These are phyloP conservation scores for Keiferia lycopersicella DNA, from an alignment of 2,888 invertebrate genomes.

Conservation along the genomic window DNA sequence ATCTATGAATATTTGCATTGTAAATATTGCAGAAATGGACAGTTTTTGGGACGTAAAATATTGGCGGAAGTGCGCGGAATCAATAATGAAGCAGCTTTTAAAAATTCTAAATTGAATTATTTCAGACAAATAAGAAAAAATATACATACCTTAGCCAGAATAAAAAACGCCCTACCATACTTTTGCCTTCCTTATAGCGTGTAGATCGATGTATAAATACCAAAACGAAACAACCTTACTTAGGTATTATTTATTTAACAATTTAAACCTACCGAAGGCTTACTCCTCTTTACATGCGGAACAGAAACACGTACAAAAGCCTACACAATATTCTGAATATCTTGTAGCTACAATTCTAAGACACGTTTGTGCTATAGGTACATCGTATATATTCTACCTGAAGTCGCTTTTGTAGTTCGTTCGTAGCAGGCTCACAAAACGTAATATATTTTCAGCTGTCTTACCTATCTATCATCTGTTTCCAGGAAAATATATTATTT, in stretches of 20 bases:
- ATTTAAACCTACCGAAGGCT: too few species aligned
- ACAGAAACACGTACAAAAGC: neutral
- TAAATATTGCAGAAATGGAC: neutral
- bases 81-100: neutral
- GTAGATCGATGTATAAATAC: too few species aligned
- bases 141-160: too few species aligned
- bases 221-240: too few species aligned
- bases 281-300: neutral
- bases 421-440: neutral
- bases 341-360: neutral
- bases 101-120: too few species aligned
- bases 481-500: too few species aligned
- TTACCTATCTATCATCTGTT: too few species aligned
- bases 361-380: neutral
- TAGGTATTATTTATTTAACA: too few species aligned
- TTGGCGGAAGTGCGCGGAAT: neutral
- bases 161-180: too few species aligned
- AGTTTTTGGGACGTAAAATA: neutral
- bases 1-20: constrained; percentile 10
- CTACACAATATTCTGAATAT: neutral
- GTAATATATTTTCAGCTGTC: neutral
- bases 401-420: neutral
- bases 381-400: neutral
- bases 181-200: too few species aligned
- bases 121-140: too few species aligned